Base-by-base conservation (phyloP, 1,140 invertebrate genomes). In the Nasonia vitripennis region DNA sequence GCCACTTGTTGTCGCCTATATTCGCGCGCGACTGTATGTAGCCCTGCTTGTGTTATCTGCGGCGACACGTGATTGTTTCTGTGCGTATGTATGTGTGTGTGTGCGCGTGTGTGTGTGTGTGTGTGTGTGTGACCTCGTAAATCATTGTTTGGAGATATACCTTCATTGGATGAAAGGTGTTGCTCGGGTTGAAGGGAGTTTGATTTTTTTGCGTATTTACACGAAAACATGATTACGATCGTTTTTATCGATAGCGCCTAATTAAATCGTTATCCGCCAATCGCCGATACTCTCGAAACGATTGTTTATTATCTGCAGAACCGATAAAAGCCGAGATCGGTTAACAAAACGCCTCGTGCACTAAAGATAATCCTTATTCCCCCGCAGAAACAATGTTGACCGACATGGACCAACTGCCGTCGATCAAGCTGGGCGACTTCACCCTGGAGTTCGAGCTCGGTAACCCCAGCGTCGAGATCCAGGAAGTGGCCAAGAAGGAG, bases 401-500 rank as follows among this genome's bases (percentile, higher is more conserved):
- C 27, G 94, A 95, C 48, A 91, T 96, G 80, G 93, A 94, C 6
- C 92, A 95, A 80, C 86, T 97, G 75, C 96, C 96, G 2, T 94
- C 91, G 0, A 89, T 97, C 14, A 94, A 96, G 89, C 89, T 97
- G 17, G 96, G 95, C 3, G 95, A 96, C 84, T 96, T 94, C 85
- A 93, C 93, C 17, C 92, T 97, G 1, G 93, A 95, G 84, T 95
- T 97, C 78, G 96, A 97, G 89, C 88, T 97, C 17, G 95, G 95
- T 0, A 94, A 95, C 27, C 94, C 95, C 0, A 89, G 90, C 11
- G 90, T 94, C 6, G 95, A 96, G 75, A 91, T 96, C 11, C 92
- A 94, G 87, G 96, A 97, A 90, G 94, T 97, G n/a, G 96, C 97
- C 0, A 92, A 92, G 17, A 95, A 94, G 79, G 96, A 97, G 89